These are phyloP conservation scores for Pseudomyrmex dendroicus DNA, from an alignment of 1,140 invertebrate genomes.

Conservation along the genomic window DNA sequence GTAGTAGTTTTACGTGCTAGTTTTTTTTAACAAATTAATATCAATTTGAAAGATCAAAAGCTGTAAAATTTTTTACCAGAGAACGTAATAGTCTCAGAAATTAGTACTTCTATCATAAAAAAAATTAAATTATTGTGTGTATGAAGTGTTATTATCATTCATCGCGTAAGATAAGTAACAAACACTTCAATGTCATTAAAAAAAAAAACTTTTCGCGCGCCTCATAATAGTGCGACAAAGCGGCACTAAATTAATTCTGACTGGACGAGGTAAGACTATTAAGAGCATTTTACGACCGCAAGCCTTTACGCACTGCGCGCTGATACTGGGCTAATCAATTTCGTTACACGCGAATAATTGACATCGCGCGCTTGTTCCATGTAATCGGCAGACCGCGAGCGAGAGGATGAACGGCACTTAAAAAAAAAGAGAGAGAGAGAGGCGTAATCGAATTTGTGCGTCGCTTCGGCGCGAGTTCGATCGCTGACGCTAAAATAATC, in stretches of 20 bases:
- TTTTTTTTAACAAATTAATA: background rate
- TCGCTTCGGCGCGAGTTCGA: slow-evolving; percentile 21
- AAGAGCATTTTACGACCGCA: slow-evolving; percentile 48
- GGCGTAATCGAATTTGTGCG: slow-evolving; percentile 37
- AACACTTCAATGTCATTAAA: slow-evolving; percentile 34
- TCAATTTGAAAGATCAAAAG: background rate
- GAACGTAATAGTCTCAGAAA: background rate
- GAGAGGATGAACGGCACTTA: slow-evolving; percentile 36
- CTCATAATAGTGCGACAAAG: slow-evolving; percentile 33
- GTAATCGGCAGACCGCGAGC: slow-evolving; percentile 43
- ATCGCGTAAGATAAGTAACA: background rate
- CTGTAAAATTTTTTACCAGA: background rate
- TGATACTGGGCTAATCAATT: slow-evolving; percentile 49
- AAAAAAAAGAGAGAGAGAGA: background rate
- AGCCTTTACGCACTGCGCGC: slow-evolving; percentile 27
- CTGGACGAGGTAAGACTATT: slow-evolving; percentile 48
- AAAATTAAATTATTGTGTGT: background rate
- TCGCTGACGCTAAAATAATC: slow-evolving; percentile 31
- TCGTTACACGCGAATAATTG: slow-evolving; percentile 55
- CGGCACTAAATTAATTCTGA: slow-evolving; percentile 39
- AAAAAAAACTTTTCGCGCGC: slow-evolving; percentile 5
- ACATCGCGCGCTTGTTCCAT: slow-evolving; percentile 12
- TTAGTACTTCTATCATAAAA: background rate
- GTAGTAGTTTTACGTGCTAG: too few relatives aligned
- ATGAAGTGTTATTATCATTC: background rate